Conservation (phyloP, 37 sponge, comb jelly and placozoan genomes). For the Aplysina aerophoba region DNA sequence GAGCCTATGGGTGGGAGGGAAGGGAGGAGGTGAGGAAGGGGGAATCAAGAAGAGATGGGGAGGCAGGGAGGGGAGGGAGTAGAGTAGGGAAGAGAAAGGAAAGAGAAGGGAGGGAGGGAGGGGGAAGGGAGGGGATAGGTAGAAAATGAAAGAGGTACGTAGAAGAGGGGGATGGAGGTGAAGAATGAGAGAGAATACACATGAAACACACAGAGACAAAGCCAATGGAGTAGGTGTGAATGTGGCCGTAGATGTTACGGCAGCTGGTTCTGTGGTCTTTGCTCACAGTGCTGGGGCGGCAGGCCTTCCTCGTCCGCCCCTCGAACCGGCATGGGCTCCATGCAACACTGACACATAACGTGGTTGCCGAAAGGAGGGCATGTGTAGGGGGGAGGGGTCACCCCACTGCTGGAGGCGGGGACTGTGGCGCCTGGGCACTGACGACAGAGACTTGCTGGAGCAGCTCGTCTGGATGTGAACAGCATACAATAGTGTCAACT, state of each 20-base stretch:
- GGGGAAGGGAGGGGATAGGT: not conserved
- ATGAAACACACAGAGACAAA: not conserved
- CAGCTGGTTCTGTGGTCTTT: not conserved
- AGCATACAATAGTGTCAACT: no score
- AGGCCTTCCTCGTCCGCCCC: slow-evolving; percentile 17
- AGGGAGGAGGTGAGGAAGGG: not conserved
- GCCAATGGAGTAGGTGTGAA: not conserved
- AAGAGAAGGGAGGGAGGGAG: no score
- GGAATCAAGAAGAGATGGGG: no score
- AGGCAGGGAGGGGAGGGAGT: no score
- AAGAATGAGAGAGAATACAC: not conserved
- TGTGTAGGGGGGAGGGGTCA: slow-evolving; percentile 51
- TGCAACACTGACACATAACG: slow-evolving; percentile 83
- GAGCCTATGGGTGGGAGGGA: slow-evolving; percentile 47
- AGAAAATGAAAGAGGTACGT: no score
- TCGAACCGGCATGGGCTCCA: slow-evolving; percentile 85
- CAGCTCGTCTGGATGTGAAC: not conserved
- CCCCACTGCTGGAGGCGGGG: slow-evolving; percentile 22
- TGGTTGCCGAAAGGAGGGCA: slow-evolving; percentile 67
- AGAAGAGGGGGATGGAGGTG: no score
- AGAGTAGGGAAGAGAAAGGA: no score
- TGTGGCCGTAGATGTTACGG: not conserved
- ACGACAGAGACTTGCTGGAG: slow-evolving; percentile 59
- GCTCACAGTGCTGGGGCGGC: slow-evolving; percentile 84
- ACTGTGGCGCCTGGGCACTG: slow-evolving; percentile 79